A percentile compares a stretch with the other conserved stretches of the same genome.
These are phyloP conservation scores for Balearica regulorum DNA, from an alignment of 2,797 vertebrate species.

Conservation along the genomic window DNA sequence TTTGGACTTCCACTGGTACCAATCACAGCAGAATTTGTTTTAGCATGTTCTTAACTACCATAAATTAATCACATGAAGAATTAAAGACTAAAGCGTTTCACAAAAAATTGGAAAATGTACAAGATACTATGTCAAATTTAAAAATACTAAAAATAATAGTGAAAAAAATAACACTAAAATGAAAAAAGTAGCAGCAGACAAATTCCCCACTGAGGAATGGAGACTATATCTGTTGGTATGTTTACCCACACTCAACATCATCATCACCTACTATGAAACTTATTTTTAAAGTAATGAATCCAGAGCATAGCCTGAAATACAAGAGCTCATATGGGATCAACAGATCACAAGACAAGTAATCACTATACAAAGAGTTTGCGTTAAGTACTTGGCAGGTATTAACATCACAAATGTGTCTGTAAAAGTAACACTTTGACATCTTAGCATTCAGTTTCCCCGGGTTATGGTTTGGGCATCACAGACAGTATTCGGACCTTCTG, in stretches of 20 bases:
- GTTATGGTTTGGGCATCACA: not conserved
- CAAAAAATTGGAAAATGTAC: not conserved
- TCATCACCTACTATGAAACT: not conserved
- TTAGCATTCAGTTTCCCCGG: not conserved
- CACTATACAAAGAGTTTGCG: not conserved
- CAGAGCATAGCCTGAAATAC: not conserved
- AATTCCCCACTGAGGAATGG: not conserved
- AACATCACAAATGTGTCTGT: not conserved
- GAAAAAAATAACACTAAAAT: not conserved
- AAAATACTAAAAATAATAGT: not conserved
- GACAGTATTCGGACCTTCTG: not conserved
- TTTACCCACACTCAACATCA: not conserved
- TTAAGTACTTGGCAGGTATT: not conserved
- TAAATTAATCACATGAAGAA: not conserved
- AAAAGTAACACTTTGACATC: not conserved
- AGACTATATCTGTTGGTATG: not conserved
- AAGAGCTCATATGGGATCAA: not conserved
- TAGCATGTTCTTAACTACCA: not conserved
- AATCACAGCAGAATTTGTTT: not conserved
- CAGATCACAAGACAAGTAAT: not conserved
- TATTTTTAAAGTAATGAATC: not conserved
- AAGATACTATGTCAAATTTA: not conserved
- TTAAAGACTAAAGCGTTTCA: not conserved
- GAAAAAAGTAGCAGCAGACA: not conserved
- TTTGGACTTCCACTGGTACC: not conserved